Conservation (phyloP, 2,888 invertebrate genomes). For the Drosophila subquinaria region DNA sequence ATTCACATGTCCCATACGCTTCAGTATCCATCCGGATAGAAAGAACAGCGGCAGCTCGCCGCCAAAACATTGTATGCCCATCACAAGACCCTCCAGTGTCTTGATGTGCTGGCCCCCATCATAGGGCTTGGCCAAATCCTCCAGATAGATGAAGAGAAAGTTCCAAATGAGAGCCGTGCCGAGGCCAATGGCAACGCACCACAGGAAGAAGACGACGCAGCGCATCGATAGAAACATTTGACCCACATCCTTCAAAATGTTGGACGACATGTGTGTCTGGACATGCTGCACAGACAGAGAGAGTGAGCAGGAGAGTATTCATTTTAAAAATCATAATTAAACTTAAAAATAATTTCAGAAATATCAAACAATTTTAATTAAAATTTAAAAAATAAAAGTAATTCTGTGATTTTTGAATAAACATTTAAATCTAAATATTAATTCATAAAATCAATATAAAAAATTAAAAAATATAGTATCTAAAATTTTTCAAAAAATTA, state of each 20-base stretch:
- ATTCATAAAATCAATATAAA: too few species aligned
- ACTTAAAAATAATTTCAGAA: not conserved
- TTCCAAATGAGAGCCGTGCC: constrained; percentile 95
- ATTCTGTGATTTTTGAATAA: too few species aligned
- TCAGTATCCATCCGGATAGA: constrained; percentile 91
- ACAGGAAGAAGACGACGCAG: constrained; percentile 91
- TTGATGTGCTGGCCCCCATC: constrained; percentile 88
- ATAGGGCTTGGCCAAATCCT: constrained; percentile 88
- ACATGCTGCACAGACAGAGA: constrained; percentile 86
- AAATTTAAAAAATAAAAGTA: too few species aligned
- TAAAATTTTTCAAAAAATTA: too few species aligned
- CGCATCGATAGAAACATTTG: constrained; percentile 88
- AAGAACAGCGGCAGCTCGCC: constrained; percentile 96
- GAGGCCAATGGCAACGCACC: constrained; percentile 93
- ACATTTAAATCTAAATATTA: too few species aligned
- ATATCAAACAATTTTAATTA: too few species aligned
- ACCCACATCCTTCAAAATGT: constrained; percentile 90
- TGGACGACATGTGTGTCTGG: constrained; percentile 89
- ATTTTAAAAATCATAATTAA: not conserved
- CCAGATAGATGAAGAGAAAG: constrained; percentile 94
- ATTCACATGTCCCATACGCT: constrained; percentile 92
- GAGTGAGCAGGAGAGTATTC: not conserved
- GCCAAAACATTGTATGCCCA: constrained; percentile 92
- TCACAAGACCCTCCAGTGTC: constrained; percentile 90
- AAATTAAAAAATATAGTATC: too few species aligned